Evolutionary conservation across 2,797 vertebrate genomes (phyloP), one percentile per base, ranked within the genome.

Genomic region (Furcifer pardalis): DNA sequence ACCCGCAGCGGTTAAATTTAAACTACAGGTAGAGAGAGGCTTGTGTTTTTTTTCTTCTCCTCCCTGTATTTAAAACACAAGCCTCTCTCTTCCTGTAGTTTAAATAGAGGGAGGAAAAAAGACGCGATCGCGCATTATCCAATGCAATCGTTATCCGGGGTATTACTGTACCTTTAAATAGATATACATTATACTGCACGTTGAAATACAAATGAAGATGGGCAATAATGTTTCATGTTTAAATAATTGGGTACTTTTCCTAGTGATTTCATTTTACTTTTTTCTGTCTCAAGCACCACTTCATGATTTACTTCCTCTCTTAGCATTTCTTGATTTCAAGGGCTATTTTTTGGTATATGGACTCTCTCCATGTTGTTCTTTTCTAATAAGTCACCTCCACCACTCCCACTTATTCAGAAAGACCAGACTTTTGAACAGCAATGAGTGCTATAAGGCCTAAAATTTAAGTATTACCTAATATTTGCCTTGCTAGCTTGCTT

Each of bases 121-220:
- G n/a, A n/a, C n/a, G n/a, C n/a, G n/a, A n/a, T n/a, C n/a, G n/a
- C n/a, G n/a, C n/a, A n/a, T n/a, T n/a, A n/a, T n/a, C n/a, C n/a
- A n/a, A n/a, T n/a, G n/a, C n/a, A n/a, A n/a, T n/a, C n/a, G n/a
- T n/a, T n/a, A n/a, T n/a, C n/a, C n/a, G n/a, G n/a, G n/a, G n/a
- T n/a, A n/a, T n/a, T n/a, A n/a, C n/a, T n/a, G n/a, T n/a, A n/a
- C 72, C 1, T 63, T 25, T 35, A 68, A 46, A 65, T 37, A 79
- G 1, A 0, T n/a, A 77, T 5, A n/a, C n/a, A n/a, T n/a, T n/a
- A n/a, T 65, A 35, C n/a, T n/a, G n/a, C n/a, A n/a, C 44, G 21
- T 73, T 73, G 66, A 76, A 82, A 78, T 59, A 8, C 56, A 46
- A 87, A 74, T 82, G 13, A 52, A 88, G 71, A 52, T 30, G 15